phyloP scores from a whole-genome alignment of 2,888 invertebrate genomes.

The Gnatocerus cornutus region DNA sequence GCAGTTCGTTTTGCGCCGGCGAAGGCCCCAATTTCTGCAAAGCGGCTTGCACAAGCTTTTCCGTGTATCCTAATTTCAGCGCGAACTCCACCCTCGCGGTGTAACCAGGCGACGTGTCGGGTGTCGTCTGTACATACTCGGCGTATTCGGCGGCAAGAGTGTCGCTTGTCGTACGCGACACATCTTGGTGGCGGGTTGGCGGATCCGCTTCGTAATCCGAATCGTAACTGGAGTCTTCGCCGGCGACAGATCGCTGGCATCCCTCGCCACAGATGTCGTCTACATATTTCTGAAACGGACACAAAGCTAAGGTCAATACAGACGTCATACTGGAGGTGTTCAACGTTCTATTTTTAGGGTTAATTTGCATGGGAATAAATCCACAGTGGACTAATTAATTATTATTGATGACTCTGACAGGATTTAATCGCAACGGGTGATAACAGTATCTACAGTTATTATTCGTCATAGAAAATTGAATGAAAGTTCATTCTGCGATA shows the following conservation, averaged over 20 bases:
- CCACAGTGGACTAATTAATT: no score
- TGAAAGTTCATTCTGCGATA: no score
- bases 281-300: conserved; percentile 80
- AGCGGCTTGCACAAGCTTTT: conserved; percentile 87
- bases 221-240: conserved; percentile 90
- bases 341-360: background rate
- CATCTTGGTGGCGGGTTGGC: conserved; percentile 78
- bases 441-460: no score
- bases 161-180: conserved; percentile 87
- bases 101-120: conserved; percentile 67
- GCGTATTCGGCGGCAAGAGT: conserved; percentile 90
- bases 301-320: background rate
- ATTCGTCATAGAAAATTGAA: no score
- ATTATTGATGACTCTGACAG: no score
- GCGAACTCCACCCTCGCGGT: conserved; percentile 87
- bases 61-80: conserved; percentile 93
- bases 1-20: conserved; percentile 89
- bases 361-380: no score
- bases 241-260: conserved; percentile 72
- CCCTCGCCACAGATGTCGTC: conserved; percentile 77
- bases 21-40: conserved; percentile 88
- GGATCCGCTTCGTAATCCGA: conserved; percentile 81
- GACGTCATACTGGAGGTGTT: conserved; percentile 1
- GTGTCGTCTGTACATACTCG: conserved; percentile 82
- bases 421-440: no score